Conservation (phyloP, 2,888 invertebrate species). For the Fabriciana adippe region DNA sequence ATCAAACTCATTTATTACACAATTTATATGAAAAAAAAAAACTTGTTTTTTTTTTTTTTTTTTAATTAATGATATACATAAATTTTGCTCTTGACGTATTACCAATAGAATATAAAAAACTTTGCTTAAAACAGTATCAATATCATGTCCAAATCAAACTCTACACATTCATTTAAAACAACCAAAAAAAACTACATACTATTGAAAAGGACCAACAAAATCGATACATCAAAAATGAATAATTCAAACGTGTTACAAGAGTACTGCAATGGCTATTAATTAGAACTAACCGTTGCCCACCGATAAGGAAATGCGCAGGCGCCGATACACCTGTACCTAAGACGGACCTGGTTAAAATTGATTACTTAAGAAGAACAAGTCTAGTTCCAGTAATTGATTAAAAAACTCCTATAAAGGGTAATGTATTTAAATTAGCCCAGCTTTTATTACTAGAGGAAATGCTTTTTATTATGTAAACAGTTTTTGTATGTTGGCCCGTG, state of each 20-base stretch:
- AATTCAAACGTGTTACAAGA: slow-evolving; percentile 36
- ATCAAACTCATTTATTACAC: too few relatives aligned
- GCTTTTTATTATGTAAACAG: neutral
- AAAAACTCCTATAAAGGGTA: neutral
- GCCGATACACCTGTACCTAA: slow-evolving; percentile 20
- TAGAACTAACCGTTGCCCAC: slow-evolving; percentile 42
- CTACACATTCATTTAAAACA: too few relatives aligned
- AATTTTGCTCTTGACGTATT: too few relatives aligned
- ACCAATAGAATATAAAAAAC: too few relatives aligned
- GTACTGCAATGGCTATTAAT: slow-evolving; percentile 40
- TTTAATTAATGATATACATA: too few relatives aligned
- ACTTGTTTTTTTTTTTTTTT: too few relatives aligned
- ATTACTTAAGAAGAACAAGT: slow-evolving; percentile 9
- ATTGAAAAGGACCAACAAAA: neutral
- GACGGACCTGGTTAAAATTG: slow-evolving; percentile 26
- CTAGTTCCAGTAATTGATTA: neutral
- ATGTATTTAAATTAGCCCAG: slow-evolving; percentile 4
- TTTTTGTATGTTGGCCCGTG: too few relatives aligned
- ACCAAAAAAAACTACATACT: neutral
- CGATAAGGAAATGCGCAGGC: slow-evolving; percentile 36
- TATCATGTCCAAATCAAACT: too few relatives aligned
- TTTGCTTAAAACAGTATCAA: too few relatives aligned
- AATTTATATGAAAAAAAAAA: too few relatives aligned
- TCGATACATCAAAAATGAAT: slow-evolving; percentile 21
- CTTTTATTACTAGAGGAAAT: neutral